Evolutionary conservation across 2,113 vertebrate species (phyloP).

Genomic region (Zosterops lateralis): DNA sequence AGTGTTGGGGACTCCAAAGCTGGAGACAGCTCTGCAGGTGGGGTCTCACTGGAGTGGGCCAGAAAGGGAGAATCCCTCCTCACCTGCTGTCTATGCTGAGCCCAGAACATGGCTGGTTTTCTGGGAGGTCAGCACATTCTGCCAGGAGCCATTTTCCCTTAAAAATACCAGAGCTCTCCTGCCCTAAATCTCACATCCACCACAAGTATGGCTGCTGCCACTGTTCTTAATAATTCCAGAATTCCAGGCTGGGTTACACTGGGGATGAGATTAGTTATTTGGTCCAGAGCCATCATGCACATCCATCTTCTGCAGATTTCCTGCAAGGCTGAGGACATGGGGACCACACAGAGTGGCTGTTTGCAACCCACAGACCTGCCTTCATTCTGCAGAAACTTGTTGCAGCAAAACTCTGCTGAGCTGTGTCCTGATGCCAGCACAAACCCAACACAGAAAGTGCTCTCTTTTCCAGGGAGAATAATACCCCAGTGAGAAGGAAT

Average conservation of each 20-base stretch:
- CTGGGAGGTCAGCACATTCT: not conserved
- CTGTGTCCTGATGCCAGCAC: not conserved
- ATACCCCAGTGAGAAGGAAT: not conserved
- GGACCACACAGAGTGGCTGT: fast-evolving
- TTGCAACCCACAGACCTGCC: not conserved
- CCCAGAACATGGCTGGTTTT: fast-evolving
- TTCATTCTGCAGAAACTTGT: not conserved
- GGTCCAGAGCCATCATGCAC: not conserved
- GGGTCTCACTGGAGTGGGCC: not conserved
- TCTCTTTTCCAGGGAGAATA: not conserved
- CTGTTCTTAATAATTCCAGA: not conserved
- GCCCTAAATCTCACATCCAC: not conserved
- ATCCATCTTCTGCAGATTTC: not conserved
- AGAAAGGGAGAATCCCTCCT: not conserved
- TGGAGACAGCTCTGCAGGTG: not conserved
- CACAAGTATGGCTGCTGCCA: not conserved
- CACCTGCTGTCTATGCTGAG: not conserved
- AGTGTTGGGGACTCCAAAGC: not conserved
- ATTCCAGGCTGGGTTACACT: not conserved
- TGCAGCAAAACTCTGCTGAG: not conserved
- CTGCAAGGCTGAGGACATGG: not conserved
- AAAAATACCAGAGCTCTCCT: not conserved
- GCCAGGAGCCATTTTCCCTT: not conserved
- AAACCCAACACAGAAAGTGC: not conserved
- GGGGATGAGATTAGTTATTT: not conserved